These are phyloP conservation scores for Gila orcuttii DNA, from an alignment of 2,113 vertebrate genomes.

Conservation along the genomic window DNA sequence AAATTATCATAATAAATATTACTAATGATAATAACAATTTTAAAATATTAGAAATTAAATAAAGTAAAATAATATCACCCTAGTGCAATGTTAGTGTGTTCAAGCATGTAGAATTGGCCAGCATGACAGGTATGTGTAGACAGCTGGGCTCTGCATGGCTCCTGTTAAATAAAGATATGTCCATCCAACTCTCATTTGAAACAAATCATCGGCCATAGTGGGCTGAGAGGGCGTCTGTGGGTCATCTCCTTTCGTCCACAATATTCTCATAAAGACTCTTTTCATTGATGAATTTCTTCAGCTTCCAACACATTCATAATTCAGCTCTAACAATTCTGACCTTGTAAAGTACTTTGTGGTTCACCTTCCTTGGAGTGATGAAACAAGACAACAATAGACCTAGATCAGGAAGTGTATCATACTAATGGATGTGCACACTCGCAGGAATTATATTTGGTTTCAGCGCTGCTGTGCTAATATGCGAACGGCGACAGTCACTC, in stretches of 20 bases:
- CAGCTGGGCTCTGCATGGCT: background rate
- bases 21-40: background rate
- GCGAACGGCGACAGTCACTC: constrained; percentile 51
- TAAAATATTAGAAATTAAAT: background rate
- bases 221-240: background rate
- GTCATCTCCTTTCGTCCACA: constrained; percentile 5
- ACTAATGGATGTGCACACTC: constrained; percentile 55
- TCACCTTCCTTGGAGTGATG: constrained; percentile 6
- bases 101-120: constrained; percentile 31
- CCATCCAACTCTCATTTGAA: background rate
- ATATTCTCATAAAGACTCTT: background rate
- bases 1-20: background rate
- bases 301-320: constrained; percentile 22
- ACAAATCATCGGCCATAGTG: background rate
- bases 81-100: background rate
- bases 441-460: constrained; percentile 55
- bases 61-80: background rate
- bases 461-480: constrained; percentile 53
- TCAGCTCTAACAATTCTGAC: background rate
- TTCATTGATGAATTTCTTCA: background rate
- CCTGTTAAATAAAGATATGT: constrained; percentile 9
- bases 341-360: background rate
- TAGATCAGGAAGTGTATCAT: constrained; percentile 33
- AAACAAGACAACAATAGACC: constrained; percentile 14
- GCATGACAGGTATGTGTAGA: background rate